Base-by-base conservation (phyloP, 2,888 invertebrate species). In the Polydrusus tereticollis region DNA sequence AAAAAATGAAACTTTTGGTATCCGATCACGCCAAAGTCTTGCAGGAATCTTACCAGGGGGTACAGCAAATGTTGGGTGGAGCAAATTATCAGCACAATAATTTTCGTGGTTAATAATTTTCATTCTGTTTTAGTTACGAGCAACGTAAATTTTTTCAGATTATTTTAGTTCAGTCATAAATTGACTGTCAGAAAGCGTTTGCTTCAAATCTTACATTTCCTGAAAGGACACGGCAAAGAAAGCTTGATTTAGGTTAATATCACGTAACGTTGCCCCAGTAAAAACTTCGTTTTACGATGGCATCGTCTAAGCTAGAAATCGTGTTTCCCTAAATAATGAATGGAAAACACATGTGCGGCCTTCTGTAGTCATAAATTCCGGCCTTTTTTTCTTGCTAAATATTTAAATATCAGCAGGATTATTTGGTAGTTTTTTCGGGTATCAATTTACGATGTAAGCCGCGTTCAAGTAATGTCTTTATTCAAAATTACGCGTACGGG, bases 231-330 rank as follows among this genome's bases (percentile, higher is more conserved):
- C 36, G n/a, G 26, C 29, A 43, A 33, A 41, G 29, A 36, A 50
- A 21, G 23, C 50, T 52, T 50, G 50, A 60, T 58, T 58, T 67
- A 36, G 36, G 45, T 59, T 67, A 59, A 67, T 68, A 58, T 60
- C 68, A 59, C 68, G 68, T 68, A 68, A 60, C 59, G 4, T 47
- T 12, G n/a, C 38, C 33, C 52, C 23, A 59, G 52, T 68, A 68
- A 55, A 55, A 60, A 60, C 29, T 33, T 23, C 16, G 60, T 26
- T 68, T 68, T 68, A 68, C 41, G 68, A 41, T 18, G 20, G 50
- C 23, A 50, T 18, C 50, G 10, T 21, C 23, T 33, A 50, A 68
- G 8, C 59, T 26, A 47, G 33, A 59, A 59, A 38, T 45, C 41
- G 60, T 41, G 55, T n/a, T 55, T 12, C 43, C 8, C 52, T 55